Evolutionary conservation across 2,113 vertebrate species (phyloP).

Genomic region (Chloropsis cyanopogon): DNA sequence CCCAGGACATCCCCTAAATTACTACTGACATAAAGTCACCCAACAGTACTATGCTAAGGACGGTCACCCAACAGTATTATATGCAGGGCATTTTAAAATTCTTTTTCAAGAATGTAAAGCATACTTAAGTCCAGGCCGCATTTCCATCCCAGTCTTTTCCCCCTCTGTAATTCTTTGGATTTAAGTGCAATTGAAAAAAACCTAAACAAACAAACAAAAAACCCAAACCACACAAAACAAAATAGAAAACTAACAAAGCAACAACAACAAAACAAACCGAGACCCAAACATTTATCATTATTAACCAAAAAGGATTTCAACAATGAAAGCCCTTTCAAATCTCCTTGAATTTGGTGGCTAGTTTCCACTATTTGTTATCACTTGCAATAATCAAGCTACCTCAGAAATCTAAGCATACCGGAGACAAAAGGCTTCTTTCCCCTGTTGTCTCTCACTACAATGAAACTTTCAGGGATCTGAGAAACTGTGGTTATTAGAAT

Average conservation of each 20-base stretch:
- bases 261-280: not conserved
- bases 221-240: not conserved
- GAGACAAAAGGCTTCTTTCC: not conserved
- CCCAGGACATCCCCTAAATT: not conserved
- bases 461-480: not conserved
- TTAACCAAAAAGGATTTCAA: not conserved
- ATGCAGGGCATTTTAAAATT: not conserved
- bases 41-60: not conserved
- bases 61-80: rapidly evolving
- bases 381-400: not conserved
- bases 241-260: not conserved
- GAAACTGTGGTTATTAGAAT: not conserved
- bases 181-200: not conserved
- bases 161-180: not conserved
- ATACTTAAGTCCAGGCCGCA: not conserved
- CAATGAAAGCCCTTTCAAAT: not conserved
- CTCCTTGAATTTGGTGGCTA: not conserved
- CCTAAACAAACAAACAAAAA: not conserved
- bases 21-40: not conserved
- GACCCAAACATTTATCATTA: not conserved
- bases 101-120: not conserved
- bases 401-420: not conserved
- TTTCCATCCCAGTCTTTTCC: not conserved
- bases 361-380: not conserved
- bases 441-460: not conserved